Conservation (phyloP, 2,888 invertebrate genomes). For the Trichopria drosophilae region DNA sequence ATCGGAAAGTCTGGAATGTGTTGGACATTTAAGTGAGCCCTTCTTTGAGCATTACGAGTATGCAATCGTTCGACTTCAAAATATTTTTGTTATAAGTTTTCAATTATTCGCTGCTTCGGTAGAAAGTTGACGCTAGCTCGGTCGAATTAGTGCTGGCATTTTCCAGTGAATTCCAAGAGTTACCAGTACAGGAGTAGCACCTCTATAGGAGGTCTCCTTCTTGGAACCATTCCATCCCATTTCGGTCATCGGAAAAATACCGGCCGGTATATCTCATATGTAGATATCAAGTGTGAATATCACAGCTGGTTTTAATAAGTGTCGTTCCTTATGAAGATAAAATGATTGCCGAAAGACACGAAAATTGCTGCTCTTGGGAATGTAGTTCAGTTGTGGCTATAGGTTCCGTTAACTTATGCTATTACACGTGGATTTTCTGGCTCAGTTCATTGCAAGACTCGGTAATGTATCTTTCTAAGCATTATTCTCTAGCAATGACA, state of each 20-base stretch:
- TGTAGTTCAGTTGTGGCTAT: conserved; percentile 7
- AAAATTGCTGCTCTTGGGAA: conserved; percentile 18
- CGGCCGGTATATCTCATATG: conserved; percentile 16
- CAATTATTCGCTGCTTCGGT: conserved; percentile 24
- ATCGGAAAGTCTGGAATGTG: conserved; percentile 21
- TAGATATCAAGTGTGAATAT: conserved; percentile 23
- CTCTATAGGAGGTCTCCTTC: conserved; percentile 23
- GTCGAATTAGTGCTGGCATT: conserved; percentile 25
- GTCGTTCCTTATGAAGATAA: conserved; percentile 14
- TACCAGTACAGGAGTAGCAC: conserved; percentile 13
- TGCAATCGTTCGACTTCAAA: conserved; percentile 19
- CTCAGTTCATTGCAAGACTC: conserved; percentile 18
- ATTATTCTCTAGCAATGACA: conserved; percentile 12
- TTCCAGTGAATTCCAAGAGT: conserved; percentile 16
- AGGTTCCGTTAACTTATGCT: conserved; percentile 15
- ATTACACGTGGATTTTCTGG: conserved; percentile 10
- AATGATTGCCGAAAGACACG: conserved; percentile 13
- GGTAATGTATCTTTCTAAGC: conserved; percentile 13
- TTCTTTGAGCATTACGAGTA: conserved; percentile 14
- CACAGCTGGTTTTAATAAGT: conserved; percentile 21
- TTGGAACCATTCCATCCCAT: conserved; percentile 24
- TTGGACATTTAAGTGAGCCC: conserved; percentile 7
- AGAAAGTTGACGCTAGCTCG: conserved; percentile 15
- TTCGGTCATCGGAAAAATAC: conserved; percentile 10
- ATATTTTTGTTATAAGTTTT: conserved; percentile 20